Base-by-base conservation (phyloP, 2,888 invertebrate species). In the Phalangium opilio region DNA sequence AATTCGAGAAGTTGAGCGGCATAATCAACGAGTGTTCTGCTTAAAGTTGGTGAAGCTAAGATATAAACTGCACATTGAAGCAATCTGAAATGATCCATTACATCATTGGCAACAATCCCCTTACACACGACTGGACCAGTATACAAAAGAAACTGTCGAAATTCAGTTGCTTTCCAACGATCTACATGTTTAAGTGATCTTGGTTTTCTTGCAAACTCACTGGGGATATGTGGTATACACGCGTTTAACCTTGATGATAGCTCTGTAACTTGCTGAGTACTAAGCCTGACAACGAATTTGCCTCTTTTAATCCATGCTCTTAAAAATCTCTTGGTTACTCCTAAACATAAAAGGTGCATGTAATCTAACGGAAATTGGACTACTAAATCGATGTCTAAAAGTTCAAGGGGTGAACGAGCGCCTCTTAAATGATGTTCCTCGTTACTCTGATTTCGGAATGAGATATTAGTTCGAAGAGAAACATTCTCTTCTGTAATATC, bases 271-370 rank as follows among this genome's bases (percentile, higher is more conserved):
- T 27, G 27, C 8, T 8, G 27, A 27, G 5, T 27, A 8, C 27
- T 27, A 27, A 27, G 27, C 27, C 27, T 27, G 8, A 27, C 27
- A 7, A 27, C 27, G 8, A 27, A 27, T 12, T 27, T 10, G 7
- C 14, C 32, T n/a, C 27, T 32, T 14, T 47, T 41, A 10, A 48
- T 27, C 57, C 55, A 58, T 10, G 49, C 20, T 11, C 15, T n/a
- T 10, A 56, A 39, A 15, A 56, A 36, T 47, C 55, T 55, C 40
- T 47, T 47, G 42, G 50, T 44, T 4, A 62, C 58, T 44, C 62
- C 62, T 11, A 61, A 43, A 42, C 59, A 61, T 3, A 59, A 56
- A 7, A 59, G 51, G 46, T 63, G 62, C 62, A 63, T 63, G 40
- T 58, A 60, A 48, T 63, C 62, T 8, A 61, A 36, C 8, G 59